Conservation (phyloP, 2,888 invertebrate species). For the Platypus cylindrus region DNA sequence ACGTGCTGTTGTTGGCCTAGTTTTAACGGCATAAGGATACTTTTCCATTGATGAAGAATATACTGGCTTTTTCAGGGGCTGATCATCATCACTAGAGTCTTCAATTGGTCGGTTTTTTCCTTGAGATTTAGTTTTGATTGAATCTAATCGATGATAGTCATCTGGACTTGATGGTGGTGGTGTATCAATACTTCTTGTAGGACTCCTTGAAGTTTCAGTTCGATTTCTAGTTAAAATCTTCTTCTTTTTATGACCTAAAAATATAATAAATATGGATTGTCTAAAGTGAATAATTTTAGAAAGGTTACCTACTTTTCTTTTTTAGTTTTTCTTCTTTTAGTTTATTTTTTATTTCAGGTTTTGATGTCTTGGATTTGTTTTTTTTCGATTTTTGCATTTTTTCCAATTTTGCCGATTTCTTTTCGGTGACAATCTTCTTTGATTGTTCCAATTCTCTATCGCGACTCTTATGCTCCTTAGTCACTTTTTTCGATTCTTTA, state of each 20-base stretch:
- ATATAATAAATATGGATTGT: constrained; percentile 3
- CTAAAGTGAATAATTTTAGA: not conserved
- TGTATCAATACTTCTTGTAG: constrained; percentile 26
- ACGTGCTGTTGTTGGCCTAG: no score
- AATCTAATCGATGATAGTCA: no score
- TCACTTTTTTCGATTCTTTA: constrained; percentile 17
- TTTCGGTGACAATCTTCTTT: constrained; percentile 23
- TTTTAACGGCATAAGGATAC: no score
- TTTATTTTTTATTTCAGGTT: constrained; percentile 27
- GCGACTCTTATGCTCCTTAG: constrained; percentile 17
- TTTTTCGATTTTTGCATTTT: constrained; percentile 14
- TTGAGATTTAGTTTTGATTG: not conserved
- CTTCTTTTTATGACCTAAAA: constrained; percentile 17
- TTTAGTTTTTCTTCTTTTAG: constrained; percentile 17
- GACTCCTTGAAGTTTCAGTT: constrained; percentile 19
- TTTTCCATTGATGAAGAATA: no score
- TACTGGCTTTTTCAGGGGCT: no score
- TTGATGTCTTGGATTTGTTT: constrained; percentile 15
- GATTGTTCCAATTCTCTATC: constrained; percentile 18
- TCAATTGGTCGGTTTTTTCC: constrained; percentile 9
- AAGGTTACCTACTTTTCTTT: constrained; percentile 15
- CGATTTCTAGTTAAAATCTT: constrained; percentile 19
- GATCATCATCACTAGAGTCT: no score
- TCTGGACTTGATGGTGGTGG: constrained; percentile 32
- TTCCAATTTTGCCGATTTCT: constrained; percentile 25